These are phyloP conservation scores for Pilophorus perplexus DNA, from an alignment of 2,888 invertebrate species.

Conservation along the genomic window DNA sequence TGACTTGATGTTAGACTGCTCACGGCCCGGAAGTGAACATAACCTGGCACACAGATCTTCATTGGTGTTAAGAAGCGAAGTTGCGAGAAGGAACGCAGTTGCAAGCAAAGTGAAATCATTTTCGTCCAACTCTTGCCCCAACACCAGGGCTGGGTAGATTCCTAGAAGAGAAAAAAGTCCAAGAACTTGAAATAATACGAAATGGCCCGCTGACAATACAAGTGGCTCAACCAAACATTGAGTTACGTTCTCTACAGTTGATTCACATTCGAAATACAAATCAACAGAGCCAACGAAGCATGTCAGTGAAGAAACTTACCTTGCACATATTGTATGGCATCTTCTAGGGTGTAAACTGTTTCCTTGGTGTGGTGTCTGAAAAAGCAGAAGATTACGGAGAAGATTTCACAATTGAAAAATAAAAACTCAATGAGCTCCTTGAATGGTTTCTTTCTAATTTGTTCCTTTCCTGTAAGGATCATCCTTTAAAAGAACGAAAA, in stretches of 20 bases:
- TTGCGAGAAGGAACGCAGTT: constrained; percentile 32
- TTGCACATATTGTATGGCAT: not conserved
- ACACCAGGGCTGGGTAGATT: constrained; percentile 4
- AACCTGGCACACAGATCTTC: constrained; percentile 31
- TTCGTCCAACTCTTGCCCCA: not conserved
- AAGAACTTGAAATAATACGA: too few relatives aligned
- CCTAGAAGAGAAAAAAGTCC: not conserved
- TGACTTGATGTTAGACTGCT: constrained; percentile 16
- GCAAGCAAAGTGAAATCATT: constrained; percentile 18
- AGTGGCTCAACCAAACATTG: too few relatives aligned
- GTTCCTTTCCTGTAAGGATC: too few relatives aligned
- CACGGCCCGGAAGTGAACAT: constrained; percentile 22
- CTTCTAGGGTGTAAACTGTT: too few relatives aligned
- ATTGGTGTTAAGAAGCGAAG: constrained; percentile 32
- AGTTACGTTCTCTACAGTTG: too few relatives aligned
- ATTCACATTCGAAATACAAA: not conserved
- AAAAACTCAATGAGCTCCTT: too few relatives aligned
- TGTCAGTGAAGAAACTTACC: not conserved
- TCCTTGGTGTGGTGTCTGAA: too few relatives aligned
- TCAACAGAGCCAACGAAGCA: not conserved
- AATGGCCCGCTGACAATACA: too few relatives aligned
- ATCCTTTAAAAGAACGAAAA: too few relatives aligned
- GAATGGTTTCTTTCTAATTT: too few relatives aligned
- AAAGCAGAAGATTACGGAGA: too few relatives aligned
- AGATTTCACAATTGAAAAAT: too few relatives aligned